phyloP scores from a whole-genome alignment of 2,797 vertebrate genomes.

The Peromyscus attwateri region DNA sequence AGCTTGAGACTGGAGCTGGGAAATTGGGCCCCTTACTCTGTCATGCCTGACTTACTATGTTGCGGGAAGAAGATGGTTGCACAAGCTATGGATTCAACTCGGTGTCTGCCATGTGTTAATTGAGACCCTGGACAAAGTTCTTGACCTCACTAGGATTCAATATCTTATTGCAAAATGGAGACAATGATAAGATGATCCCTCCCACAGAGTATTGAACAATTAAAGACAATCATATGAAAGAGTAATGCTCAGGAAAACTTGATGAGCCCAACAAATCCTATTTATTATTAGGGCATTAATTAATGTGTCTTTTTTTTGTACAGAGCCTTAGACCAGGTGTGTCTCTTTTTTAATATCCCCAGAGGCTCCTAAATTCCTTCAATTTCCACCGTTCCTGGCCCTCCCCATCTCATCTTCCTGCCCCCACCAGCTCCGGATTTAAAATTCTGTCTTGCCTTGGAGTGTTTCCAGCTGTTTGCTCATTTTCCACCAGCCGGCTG shows the following conservation, averaged over 20 bases:
- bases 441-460: constrained; percentile 75
- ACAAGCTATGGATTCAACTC: not conserved
- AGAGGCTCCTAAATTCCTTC: constrained; percentile 40
- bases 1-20: not conserved
- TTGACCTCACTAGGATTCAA: constrained; percentile 2
- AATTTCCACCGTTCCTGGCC: constrained; percentile 50
- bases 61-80: not conserved
- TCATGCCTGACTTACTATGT: not conserved
- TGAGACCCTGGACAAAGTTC: not conserved
- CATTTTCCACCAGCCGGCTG: constrained; percentile 46
- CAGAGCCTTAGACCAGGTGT: constrained; percentile 9
- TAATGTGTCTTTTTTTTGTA: constrained; percentile 48
- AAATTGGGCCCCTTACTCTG: not conserved
- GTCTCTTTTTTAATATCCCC: constrained; percentile 65
- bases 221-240: constrained; percentile 20
- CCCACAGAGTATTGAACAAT: not conserved
- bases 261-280: constrained; percentile 38
- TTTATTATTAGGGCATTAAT: constrained; percentile 71
- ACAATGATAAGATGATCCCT: not conserved
- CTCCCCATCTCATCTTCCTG: constrained; percentile 62
- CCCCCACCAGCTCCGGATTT: constrained; percentile 49
- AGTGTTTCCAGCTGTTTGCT: constrained; percentile 71
- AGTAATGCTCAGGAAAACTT: not conserved
- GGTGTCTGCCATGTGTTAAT: not conserved
- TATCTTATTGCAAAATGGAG: constrained; percentile 28